A percentile compares a stretch with the other conserved stretches of the same genome.
Evolutionary conservation across 2,888 invertebrate species (phyloP).

Genomic region (Labia minor): DNA sequence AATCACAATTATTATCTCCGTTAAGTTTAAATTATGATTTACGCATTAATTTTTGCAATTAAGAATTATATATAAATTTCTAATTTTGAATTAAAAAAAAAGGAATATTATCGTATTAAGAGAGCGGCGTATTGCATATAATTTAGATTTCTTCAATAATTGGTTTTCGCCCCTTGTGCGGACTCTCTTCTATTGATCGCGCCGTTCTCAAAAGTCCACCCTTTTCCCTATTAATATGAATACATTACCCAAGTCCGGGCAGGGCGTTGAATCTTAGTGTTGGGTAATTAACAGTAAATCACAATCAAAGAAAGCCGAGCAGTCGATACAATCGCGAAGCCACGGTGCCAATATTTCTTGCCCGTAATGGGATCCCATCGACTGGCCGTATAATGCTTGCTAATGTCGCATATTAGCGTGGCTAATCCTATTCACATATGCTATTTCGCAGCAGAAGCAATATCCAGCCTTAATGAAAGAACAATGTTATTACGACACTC

Average conservation of each 20-base stretch:
- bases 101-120: not conserved
- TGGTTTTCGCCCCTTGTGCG: not conserved
- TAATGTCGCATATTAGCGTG: not conserved
- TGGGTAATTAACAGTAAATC: not conserved
- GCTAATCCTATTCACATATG: slow-evolving; percentile 3
- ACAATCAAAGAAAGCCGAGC: slow-evolving; percentile 2
- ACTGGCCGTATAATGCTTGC: not conserved
- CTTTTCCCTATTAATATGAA: slow-evolving; percentile 13
- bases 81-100: too few relatives aligned
- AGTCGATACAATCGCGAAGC: not conserved
- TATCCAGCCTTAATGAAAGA: slow-evolving; percentile 4
- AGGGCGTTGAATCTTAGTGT: not conserved
- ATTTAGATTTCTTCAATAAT: slow-evolving; percentile 13
- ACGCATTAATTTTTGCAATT: not conserved
- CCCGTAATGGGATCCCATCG: slow-evolving; percentile 5
- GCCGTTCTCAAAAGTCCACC: slow-evolving; percentile 1
- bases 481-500: not conserved
- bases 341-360: not conserved
- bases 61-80: not conserved
- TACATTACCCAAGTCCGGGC: not conserved
- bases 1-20: too few relatives aligned
- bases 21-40: not conserved
- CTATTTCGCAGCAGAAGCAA: not conserved
- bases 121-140: not conserved
- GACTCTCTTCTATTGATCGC: not conserved